Base-by-base conservation (phyloP, 2,797 vertebrate species). In the Sebastes paucispinis region DNA sequence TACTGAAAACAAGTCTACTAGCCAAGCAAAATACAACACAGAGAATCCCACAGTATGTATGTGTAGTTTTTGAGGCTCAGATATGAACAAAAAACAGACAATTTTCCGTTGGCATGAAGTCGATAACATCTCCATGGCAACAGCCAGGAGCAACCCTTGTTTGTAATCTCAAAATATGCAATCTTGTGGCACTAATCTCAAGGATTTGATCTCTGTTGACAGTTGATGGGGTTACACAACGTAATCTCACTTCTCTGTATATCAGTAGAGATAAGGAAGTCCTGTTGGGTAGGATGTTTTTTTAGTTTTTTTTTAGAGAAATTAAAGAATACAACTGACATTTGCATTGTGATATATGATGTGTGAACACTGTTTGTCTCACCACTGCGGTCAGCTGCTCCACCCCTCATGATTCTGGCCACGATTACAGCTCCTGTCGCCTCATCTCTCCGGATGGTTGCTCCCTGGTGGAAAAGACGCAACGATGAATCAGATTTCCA, bases 371-470 rank as follows among this genome's bases (percentile, higher is more conserved):
- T 1, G 57, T 16, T 54, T 2, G 78, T 94, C 95, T 95, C 91
- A 97, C 97, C 98, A 12, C 98, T 99, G 86, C 98, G 96, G 91
- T 98, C 97, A 1, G 98, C 98, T 0, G 97, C 97, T 0, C 98
- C 98, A 8, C 97, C 98, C 85, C 96, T 96, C 97, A 98, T 98
- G 93, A 98, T 98, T 84, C 98, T 94, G 60, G 98, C 98, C 67
- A 98, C 97, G 22, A 98, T 95, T 3, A 99, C 96, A 13, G 97
- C 97, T 63, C 98, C 97, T 0, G 97, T 97, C 5, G 90, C 93
- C 29, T 98, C 98, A 5, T 98, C 97, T 88, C 97, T 93, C 52
- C 97, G 95, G 90, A 99, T 99, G 29, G 98, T 99, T 1, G 98
- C 98, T 71, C 98, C 98, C 98, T 99, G 91, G 36, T 31, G 31